Percentiles rank a stretch among this genome's conserved stretches.
phyloP scores from a whole-genome alignment of 2,888 invertebrate genomes.

The Dinocampus coccinellae region DNA sequence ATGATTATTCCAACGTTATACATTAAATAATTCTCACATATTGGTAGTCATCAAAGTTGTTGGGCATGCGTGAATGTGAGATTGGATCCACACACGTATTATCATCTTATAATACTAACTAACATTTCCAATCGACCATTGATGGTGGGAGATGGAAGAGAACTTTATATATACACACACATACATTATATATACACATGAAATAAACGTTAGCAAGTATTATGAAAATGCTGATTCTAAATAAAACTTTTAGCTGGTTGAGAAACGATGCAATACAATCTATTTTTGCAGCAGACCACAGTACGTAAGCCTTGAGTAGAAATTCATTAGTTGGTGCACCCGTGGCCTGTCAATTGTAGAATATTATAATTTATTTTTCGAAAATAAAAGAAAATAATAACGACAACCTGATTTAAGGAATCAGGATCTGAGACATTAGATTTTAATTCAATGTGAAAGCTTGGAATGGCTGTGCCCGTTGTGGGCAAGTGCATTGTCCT shows the following conservation, averaged over 20 bases:
- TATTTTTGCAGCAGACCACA: slow-evolving; percentile 60
- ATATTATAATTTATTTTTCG: slow-evolving; percentile 5
- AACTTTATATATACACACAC: not conserved
- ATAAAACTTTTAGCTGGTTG: slow-evolving; percentile 67
- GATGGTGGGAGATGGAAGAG: slow-evolving; percentile 9
- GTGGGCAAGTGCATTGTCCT: slow-evolving; percentile 57
- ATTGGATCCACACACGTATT: slow-evolving; percentile 8
- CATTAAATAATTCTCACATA: too few species aligned
- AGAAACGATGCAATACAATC: slow-evolving; percentile 66
- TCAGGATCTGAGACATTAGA: not conserved
- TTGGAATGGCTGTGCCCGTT: slow-evolving; percentile 60
- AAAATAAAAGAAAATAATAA: not conserved
- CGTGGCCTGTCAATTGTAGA: slow-evolving; percentile 29
- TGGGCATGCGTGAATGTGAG: slow-evolving; percentile 3
- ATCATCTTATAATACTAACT: not conserved
- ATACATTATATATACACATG: not conserved
- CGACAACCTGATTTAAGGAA: not conserved
- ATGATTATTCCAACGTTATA: too few species aligned
- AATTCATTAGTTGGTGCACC: slow-evolving; percentile 38
- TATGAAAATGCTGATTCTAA: slow-evolving; percentile 65
- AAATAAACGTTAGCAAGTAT: slow-evolving; percentile 37
- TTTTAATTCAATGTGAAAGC: slow-evolving; percentile 54
- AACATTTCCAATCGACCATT: not conserved
- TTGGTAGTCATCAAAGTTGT: too few species aligned
- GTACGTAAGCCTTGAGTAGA: not conserved